Conservation (phyloP, 2,113 vertebrate genomes). For the Alouatta palliata region DNA sequence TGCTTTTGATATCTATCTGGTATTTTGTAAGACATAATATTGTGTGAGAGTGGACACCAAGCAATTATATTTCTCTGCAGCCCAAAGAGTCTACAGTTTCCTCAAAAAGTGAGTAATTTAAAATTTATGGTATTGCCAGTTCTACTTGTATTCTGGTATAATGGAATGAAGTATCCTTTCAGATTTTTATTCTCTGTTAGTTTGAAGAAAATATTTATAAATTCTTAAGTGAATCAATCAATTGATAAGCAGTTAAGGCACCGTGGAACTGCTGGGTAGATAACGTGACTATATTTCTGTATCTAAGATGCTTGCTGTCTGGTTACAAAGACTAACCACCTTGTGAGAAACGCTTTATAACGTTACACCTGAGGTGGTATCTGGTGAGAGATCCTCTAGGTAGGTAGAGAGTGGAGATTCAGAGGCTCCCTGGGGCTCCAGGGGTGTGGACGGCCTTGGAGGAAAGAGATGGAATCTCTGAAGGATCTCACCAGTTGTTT, state of each 20-base stretch:
- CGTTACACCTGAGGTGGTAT: neutral
- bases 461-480: neutral
- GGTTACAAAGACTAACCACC: neutral
- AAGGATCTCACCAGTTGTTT: neutral
- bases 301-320: neutral
- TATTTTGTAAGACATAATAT: conserved; percentile 21
- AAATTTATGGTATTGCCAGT: neutral
- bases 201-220: conserved; percentile 35
- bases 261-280: neutral
- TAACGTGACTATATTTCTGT: neutral
- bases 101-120: neutral
- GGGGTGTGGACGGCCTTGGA: neutral
- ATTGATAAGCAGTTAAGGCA: neutral
- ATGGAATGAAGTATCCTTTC: neutral
- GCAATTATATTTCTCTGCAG: neutral
- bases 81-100: neutral
- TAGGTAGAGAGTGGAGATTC: neutral
- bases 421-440: neutral
- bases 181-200: neutral
- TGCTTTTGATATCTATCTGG: conserved; percentile 18
- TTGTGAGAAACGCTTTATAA: neutral
- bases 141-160: neutral
- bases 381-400: neutral
- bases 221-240: neutral
- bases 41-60: neutral